A percentile compares a stretch with the other conserved stretches of the same genome.
Conservation (phyloP, 2,888 invertebrate species). For the Lysandra bellargus region DNA sequence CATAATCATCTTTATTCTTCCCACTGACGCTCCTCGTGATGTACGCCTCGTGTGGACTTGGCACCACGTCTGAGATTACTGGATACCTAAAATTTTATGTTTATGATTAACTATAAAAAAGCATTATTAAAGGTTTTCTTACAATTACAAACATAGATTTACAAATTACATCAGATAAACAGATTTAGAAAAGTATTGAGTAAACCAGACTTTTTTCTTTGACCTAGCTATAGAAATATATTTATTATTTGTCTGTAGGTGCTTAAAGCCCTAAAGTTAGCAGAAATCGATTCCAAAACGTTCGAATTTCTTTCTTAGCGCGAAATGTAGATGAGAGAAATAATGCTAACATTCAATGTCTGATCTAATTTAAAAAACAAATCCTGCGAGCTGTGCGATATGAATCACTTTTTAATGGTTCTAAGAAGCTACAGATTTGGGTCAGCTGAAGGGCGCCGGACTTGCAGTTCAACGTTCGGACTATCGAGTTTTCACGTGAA, state of each 20-base stretch:
- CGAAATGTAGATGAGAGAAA: background rate
- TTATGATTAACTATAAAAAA: too few relatives aligned
- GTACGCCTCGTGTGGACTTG: conserved; percentile 93
- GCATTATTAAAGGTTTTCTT: too few relatives aligned
- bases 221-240: too few relatives aligned
- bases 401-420: conserved; percentile 17
- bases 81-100: conserved; percentile 66
- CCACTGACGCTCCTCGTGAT: conserved; percentile 94
- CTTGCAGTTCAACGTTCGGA: conserved; percentile 13
- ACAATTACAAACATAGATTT: too few relatives aligned
- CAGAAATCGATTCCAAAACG: too few relatives aligned
- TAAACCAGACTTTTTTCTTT: background rate
- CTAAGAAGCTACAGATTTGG: conserved; percentile 20
- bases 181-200: background rate
- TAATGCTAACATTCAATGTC: background rate
- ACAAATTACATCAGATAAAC: background rate
- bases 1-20: conserved; percentile 88
- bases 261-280: too few relatives aligned
- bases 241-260: too few relatives aligned
- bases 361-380: background rate
- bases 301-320: too few relatives aligned
- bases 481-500: conserved; percentile 4
- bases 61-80: conserved; percentile 85
- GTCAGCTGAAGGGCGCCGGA: background rate
- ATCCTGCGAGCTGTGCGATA: background rate